Percentiles rank a stretch among this genome's conserved stretches.
Conservation (phyloP, 2,113 vertebrate species). For the Plestiodon gilberti region DNA sequence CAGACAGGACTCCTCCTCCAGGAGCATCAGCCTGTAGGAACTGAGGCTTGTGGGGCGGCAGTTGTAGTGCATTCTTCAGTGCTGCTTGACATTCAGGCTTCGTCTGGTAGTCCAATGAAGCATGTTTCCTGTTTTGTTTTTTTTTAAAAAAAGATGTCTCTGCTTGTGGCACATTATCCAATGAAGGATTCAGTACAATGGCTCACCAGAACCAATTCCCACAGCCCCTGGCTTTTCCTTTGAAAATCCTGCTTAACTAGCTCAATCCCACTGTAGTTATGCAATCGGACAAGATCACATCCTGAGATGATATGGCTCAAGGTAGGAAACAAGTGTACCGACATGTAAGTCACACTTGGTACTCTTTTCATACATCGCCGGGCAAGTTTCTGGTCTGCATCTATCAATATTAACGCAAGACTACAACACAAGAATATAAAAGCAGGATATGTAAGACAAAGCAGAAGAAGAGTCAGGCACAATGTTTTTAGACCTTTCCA, state of each 20-base stretch:
- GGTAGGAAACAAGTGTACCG: conserved; percentile 37
- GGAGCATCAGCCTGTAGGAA: no score
- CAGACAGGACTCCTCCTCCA: no score
- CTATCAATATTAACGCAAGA: conserved; percentile 40
- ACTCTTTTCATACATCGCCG: conserved; percentile 29
- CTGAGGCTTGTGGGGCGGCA: no score
- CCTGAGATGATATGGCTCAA: conserved; percentile 28
- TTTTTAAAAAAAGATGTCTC: neutral
- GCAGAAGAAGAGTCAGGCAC: neutral
- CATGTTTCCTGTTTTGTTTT: neutral
- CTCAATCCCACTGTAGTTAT: conserved; percentile 28
- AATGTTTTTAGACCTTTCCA: neutral
- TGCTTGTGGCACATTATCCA: conserved; percentile 19
- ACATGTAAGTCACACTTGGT: conserved; percentile 28
- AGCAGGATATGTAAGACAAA: neutral
- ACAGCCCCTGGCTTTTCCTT: conserved; percentile 32
- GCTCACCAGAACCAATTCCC: neutral
- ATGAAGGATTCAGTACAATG: conserved; percentile 13
- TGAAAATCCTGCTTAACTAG: conserved; percentile 22
- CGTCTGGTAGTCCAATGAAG: neutral
- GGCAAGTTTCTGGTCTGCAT: conserved; percentile 30
- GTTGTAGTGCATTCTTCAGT: no score
- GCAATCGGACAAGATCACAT: conserved; percentile 44
- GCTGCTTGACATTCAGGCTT: no score
- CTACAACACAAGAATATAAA: conserved; percentile 6